A percentile compares a stretch with the other conserved stretches of the same genome.
Conservation (phyloP, 53 echinoderm and acorn worm genomes). For the Hippasteria phrygiana region DNA sequence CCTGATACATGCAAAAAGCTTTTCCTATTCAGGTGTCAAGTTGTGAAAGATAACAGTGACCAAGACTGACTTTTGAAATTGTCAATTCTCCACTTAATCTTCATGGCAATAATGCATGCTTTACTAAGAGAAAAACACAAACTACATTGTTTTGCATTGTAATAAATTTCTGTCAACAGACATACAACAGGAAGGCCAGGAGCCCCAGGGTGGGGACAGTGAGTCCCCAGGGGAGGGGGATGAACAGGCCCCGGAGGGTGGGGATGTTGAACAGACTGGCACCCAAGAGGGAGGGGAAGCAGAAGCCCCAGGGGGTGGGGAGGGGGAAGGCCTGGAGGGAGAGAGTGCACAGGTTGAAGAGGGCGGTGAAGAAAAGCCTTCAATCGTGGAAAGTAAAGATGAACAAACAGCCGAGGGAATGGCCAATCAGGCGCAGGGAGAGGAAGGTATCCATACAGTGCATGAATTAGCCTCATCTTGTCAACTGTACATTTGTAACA, state of each 20-base stretch:
- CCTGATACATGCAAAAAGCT: no score
- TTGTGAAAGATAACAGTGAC: no score
- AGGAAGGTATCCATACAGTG: conserved; percentile 50
- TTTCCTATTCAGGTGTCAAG: no score
- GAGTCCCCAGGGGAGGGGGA: not conserved
- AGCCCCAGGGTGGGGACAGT: conserved; percentile 29
- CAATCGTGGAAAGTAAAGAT: conserved; percentile 40
- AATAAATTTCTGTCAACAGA: conserved; percentile 26
- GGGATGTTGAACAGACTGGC: conserved; percentile 25
- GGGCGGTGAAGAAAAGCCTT: conserved; percentile 16
- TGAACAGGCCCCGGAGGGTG: conserved; percentile 21
- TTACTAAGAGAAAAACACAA: not conserved
- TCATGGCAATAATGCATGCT: no score
- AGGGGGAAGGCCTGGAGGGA: not conserved
- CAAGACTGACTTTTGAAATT: no score
- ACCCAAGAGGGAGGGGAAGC: conserved; percentile 34
- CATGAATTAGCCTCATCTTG: not conserved
- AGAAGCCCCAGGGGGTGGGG: conserved; percentile 16
- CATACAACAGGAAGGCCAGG: conserved; percentile 36
- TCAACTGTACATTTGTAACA: no score
- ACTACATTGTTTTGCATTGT: not conserved
- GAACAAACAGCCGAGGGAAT: conserved; percentile 48
- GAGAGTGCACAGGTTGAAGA: conserved; percentile 2
- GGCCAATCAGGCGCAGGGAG: conserved; percentile 30
- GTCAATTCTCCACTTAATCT: no score